Conservation (phyloP, 1,140 invertebrate species). For the Orchesella cincta region DNA sequence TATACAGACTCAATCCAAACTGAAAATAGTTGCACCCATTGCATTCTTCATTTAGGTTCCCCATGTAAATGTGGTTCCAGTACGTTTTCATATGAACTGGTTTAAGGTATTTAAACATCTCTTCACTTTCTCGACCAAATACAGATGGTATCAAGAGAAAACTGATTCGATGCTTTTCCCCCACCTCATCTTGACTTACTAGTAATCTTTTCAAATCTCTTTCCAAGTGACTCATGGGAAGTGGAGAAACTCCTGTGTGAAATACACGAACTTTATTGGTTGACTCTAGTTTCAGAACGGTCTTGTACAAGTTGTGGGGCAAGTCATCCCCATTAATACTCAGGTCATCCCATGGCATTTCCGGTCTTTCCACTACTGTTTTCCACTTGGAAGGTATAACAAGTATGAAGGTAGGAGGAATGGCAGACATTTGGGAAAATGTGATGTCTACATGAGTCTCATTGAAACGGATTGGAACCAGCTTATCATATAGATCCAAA, state of each 20-base stretch:
- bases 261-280: conserved; percentile 47
- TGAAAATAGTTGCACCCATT: neutral
- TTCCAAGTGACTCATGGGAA: conserved; percentile 45
- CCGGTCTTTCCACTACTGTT: conserved; percentile 34
- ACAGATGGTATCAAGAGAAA: conserved; percentile 44
- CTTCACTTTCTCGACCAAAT: conserved; percentile 34
- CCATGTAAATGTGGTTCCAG: conserved; percentile 47
- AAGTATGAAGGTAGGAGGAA: conserved; percentile 49
- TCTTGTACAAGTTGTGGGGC: conserved; percentile 43
- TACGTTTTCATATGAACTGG: conserved; percentile 47
- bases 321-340: neutral
- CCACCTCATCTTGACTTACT: neutral
- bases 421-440: conserved; percentile 47
- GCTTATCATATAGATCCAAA: conserved; percentile 42
- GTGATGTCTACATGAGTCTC: conserved; percentile 48
- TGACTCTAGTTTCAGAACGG: conserved; percentile 47
- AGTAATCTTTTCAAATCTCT: conserved; percentile 39
- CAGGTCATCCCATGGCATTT: neutral
- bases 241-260: conserved; percentile 44
- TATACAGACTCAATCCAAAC: conserved; percentile 30
- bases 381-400: conserved; percentile 49
- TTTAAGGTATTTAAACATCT: conserved; percentile 32
- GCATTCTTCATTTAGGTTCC: neutral
- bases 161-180: conserved; percentile 23
- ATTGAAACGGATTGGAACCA: conserved; percentile 47